Percentiles rank a stretch among this genome's conserved stretches.
Conservation (phyloP, 2,113 vertebrate species). For the Meleagris gallopavo region DNA sequence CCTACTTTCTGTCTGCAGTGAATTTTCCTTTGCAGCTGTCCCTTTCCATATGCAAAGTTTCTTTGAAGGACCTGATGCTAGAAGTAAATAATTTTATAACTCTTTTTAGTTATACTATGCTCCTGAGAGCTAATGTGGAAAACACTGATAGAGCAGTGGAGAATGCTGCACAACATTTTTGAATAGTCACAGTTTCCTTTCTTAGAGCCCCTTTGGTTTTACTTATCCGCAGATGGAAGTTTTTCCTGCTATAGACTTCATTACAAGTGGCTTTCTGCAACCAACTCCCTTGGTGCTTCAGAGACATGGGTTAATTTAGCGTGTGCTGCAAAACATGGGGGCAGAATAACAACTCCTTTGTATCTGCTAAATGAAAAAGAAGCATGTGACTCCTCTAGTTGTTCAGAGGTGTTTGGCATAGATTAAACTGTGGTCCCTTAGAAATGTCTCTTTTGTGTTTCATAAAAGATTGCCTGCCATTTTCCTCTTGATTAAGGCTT, state of each 20-base stretch:
- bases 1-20: not conserved
- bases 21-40: not conserved
- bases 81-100: not conserved
- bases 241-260: not conserved
- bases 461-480: slow-evolving; percentile 55
- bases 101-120: rapidly evolving
- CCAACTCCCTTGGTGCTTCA: not conserved
- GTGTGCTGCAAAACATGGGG: slow-evolving; percentile 4
- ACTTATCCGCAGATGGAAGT: not conserved
- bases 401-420: slow-evolving; percentile 63
- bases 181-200: not conserved
- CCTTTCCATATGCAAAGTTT: not conserved
- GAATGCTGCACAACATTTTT: not conserved
- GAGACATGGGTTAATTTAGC: slow-evolving; percentile 46
- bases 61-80: not conserved
- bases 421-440: slow-evolving; percentile 57
- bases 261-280: slow-evolving; percentile 8
- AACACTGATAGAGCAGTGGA: not conserved
- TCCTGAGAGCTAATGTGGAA: not conserved
- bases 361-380: slow-evolving; percentile 23
- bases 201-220: not conserved
- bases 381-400: slow-evolving; percentile 42
- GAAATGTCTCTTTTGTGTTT: slow-evolving; percentile 55
- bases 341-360: slow-evolving; percentile 51
- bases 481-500: slow-evolving; percentile 60